These are phyloP conservation scores for Perizoma flavofasciatum DNA, from an alignment of 2,888 invertebrate species.

Conservation along the genomic window DNA sequence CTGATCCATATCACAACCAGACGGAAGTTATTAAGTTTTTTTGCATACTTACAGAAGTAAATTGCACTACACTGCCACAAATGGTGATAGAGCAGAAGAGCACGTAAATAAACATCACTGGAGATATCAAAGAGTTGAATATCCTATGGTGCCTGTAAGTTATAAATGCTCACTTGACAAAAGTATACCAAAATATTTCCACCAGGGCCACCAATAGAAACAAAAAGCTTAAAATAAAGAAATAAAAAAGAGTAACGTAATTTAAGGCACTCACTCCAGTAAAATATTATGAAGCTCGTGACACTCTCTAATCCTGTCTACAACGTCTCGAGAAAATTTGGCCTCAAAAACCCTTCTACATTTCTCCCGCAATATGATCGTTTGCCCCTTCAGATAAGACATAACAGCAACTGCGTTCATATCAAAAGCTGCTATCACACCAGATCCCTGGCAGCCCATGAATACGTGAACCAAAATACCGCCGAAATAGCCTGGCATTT, in stretches of 20 bases:
- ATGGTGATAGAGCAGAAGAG: conserved; percentile 65
- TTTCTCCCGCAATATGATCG: conserved; percentile 54
- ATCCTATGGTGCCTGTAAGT: conserved; percentile 51
- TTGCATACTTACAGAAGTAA: conserved; percentile 54
- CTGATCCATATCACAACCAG: no score
- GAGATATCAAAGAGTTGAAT: conserved; percentile 56
- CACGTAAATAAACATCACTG: conserved; percentile 65
- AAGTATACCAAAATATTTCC: no score
- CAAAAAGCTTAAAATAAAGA: background rate
- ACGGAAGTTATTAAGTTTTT: no score
- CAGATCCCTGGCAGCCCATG: conserved; percentile 54
- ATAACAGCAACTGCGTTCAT: conserved; percentile 58
- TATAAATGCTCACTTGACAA: background rate
- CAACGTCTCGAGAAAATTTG: conserved; percentile 26
- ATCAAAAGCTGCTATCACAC: conserved; percentile 58
- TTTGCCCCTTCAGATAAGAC: conserved; percentile 66
- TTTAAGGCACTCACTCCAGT: conserved; percentile 51
- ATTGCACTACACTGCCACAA: conserved; percentile 64
- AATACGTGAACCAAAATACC: conserved; percentile 50
- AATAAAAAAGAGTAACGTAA: background rate
- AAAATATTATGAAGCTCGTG: conserved; percentile 60
- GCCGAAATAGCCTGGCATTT: conserved; percentile 58
- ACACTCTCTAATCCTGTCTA: conserved; percentile 58
- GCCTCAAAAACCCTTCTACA: conserved; percentile 51
- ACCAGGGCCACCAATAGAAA: no score